Conservation (phyloP, 2,888 invertebrate species). For the Horisme vitalbata region DNA sequence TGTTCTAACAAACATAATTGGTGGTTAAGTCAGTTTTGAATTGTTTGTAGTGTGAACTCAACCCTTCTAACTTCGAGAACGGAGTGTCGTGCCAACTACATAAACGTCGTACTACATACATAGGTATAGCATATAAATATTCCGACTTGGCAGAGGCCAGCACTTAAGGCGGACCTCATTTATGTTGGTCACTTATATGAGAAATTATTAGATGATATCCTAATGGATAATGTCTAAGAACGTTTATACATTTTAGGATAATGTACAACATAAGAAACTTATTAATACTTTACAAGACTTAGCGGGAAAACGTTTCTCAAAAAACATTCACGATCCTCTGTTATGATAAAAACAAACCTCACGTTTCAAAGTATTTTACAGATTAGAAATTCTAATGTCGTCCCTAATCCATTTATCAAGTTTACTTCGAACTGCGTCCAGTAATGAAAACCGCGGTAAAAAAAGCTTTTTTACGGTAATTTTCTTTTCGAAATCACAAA, state of each 20-base stretch:
- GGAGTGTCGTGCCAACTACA: constrained; percentile 12
- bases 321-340: neutral
- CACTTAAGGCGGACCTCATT: constrained; percentile 21
- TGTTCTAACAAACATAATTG: neutral
- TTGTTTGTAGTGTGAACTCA: constrained; percentile 38
- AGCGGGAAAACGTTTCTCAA: too few relatives aligned
- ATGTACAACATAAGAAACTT: too few relatives aligned
- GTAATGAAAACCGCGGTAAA: constrained; percentile 24
- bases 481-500: constrained; percentile 43
- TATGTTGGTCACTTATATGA: constrained; percentile 16
- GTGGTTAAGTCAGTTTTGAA: too few relatives aligned
- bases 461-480: constrained; percentile 41
- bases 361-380: too few relatives aligned
- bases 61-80: constrained; percentile 28
- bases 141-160: constrained; percentile 24
- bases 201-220: constrained; percentile 20
- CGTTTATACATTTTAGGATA: constrained; percentile 4
- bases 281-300: too few relatives aligned
- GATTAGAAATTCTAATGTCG: constrained; percentile 20
- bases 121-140: constrained; percentile 23
- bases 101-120: neutral
- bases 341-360: too few relatives aligned
- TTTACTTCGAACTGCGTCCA: constrained; percentile 19
- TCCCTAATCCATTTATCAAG: constrained; percentile 26
- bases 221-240: constrained; percentile 9